Evolutionary conservation across 2,113 vertebrate species (phyloP), one percentile per base, ranked within the genome.

Genomic region (Rhadina sibilatrix): DNA sequence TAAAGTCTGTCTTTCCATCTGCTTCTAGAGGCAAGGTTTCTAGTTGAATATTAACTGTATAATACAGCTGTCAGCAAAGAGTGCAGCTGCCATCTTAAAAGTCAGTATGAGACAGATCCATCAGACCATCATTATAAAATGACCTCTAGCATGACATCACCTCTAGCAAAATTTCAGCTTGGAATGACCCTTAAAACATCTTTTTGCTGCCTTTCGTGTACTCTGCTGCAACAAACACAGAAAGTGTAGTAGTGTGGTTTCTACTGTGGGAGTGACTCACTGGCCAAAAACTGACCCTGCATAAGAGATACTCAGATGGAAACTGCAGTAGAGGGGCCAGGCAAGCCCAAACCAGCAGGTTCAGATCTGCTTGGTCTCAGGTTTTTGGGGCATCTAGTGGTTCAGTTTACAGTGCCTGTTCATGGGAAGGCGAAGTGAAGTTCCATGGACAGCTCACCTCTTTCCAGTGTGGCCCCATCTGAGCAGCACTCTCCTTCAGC

Each of bases 381-480:
- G 27, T 11, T 56, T 74, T 38, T 37, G 50, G 28, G 17, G 5
- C n/a, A 37, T 12, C 24, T 61, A 19, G 10, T 30, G 13, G 5
- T 76, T 56, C 56, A 71, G 35, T 46, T 75, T 68, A 25, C 22
- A 28, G 15, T n/a, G 23, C 7, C 11, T 0, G 0, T 35, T 59
- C 35, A 52, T 33, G 24, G 42, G 35, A 83, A 85, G 64, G 11
- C 38, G 11, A 61, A 69, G 5, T 21, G 37, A 69, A 47, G 18
- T 12, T 65, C 46, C 5, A 3, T 7, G 20, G 31, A 27, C n/a
- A 57, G 11, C 24, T 74, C 27, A 54, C 22, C 35, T 24, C 8
- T 81, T 66, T 52, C 27, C 52, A 40, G 14, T 1, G 12, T 35
- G 60, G 22, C 40, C 31, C 18, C 0, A 0, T 30, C n/a, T 25